Percentiles rank a stretch among this genome's conserved stretches.
Evolutionary conservation across 2,797 vertebrate genomes (phyloP).

Genomic region (Amblyraja radiata): DNA sequence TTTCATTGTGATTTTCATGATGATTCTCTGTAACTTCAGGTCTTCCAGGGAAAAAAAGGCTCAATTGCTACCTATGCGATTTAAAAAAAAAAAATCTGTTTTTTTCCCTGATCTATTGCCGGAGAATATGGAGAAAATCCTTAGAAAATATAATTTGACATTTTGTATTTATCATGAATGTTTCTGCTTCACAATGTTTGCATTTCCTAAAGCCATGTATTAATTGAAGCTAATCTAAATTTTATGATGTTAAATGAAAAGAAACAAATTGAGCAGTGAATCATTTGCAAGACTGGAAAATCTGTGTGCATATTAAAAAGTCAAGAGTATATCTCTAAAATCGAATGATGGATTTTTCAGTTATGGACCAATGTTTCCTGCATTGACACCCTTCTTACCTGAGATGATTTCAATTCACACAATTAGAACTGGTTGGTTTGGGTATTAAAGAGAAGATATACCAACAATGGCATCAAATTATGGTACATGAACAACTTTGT

Average conservation of each 20-base stretch:
- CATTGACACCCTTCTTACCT: not conserved
- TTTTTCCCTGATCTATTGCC: not conserved
- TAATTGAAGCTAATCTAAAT: not conserved
- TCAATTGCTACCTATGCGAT: too few relatives aligned
- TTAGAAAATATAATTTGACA: not conserved
- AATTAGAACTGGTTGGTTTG: not conserved
- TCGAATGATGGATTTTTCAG: not conserved
- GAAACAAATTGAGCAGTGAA: not conserved
- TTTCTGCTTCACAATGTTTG: not conserved
- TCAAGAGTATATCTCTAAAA: not conserved
- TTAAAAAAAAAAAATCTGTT: not conserved
- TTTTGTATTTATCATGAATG: not conserved
- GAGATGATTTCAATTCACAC: not conserved
- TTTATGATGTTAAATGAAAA: not conserved
- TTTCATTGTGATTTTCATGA: not conserved
- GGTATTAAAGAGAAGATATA: not conserved
- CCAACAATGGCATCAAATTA: not conserved
- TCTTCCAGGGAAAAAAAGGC: not conserved
- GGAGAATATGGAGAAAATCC: not conserved
- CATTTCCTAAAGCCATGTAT: not conserved
- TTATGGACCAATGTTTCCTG: not conserved
- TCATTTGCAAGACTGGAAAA: not conserved
- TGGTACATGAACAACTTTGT: not conserved
- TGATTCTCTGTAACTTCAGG: not conserved
- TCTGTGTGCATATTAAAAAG: not conserved